A percentile compares a stretch with the other conserved stretches of the same genome.
Evolutionary conservation across 2,888 invertebrate species (phyloP).

Genomic region (Synergus japonicus): DNA sequence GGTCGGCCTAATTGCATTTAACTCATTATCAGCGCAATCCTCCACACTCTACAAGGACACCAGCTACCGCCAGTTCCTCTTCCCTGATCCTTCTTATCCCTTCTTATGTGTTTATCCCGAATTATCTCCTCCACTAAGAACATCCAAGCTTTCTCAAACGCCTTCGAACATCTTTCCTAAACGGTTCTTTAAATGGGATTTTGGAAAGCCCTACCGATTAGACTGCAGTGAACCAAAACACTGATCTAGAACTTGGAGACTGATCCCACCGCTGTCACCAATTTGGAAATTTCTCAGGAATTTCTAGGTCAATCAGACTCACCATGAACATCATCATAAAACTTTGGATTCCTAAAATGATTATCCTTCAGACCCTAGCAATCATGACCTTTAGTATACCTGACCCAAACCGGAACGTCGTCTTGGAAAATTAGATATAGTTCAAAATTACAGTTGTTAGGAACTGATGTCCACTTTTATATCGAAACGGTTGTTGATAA

Average conservation of each 20-base stretch:
- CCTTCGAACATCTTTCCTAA: not conserved
- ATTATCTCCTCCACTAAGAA: not conserved
- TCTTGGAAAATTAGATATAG: constrained; percentile 12
- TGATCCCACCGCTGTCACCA: too few species aligned
- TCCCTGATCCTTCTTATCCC: constrained; percentile 21
- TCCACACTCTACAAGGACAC: constrained; percentile 38
- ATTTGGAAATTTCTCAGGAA: too few species aligned
- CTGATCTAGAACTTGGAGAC: too few species aligned
- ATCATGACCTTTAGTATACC: not conserved
- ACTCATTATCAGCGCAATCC: constrained; percentile 57
- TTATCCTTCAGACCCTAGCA: not conserved
- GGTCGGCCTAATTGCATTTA: constrained; percentile 58
- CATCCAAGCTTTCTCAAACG: not conserved
- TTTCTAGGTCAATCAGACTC: too few species aligned
- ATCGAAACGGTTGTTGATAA: constrained; percentile 41
- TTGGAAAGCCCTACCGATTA: not conserved
- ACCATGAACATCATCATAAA: not conserved
- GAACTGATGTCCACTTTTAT: constrained; percentile 27
- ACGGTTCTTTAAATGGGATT: not conserved
- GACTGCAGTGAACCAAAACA: too few species aligned
- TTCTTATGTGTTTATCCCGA: not conserved
- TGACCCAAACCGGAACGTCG: not conserved
- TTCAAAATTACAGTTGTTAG: constrained; percentile 30
- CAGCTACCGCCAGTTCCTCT: not conserved
- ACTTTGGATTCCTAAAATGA: not conserved